phyloP scores from a whole-genome alignment of 2,888 invertebrate genomes.

The Syritta pipiens region DNA sequence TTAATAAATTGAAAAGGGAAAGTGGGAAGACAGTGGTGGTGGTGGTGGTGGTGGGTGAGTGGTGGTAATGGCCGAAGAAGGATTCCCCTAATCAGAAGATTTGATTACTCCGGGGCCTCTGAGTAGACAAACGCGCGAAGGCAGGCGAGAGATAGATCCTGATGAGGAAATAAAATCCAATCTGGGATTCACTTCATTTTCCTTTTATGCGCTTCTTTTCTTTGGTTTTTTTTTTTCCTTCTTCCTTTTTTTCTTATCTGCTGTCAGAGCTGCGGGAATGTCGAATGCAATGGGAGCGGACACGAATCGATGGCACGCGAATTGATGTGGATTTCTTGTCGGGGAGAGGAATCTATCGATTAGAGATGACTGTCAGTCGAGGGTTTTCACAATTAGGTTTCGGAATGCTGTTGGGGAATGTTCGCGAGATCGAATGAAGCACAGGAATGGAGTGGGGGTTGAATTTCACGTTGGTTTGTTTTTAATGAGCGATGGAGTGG shows the following conservation, averaged over 20 bases:
- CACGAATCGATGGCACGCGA: conserved; percentile 30
- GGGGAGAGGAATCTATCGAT: too few species aligned
- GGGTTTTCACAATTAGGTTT: conserved; percentile 6
- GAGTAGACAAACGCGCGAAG: not conserved
- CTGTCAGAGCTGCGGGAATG: not conserved
- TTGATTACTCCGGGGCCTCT: conserved; percentile 14
- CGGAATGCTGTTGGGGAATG: not conserved
- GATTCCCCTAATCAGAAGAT: conserved; percentile 43
- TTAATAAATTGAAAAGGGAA: conserved; percentile 4
- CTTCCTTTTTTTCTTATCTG: too few species aligned
- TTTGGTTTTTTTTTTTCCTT: too few species aligned
- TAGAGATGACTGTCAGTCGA: not conserved
- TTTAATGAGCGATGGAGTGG: too few species aligned
- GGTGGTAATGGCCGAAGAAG: not conserved
- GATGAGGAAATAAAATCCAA: conserved; percentile 58
- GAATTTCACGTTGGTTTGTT: too few species aligned
- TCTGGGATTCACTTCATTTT: conserved; percentile 44
- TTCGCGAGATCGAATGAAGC: not conserved
- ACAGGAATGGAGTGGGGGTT: not conserved
- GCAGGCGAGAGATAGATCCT: conserved; percentile 7
- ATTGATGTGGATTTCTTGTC: conserved; percentile 17
- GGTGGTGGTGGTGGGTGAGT: not conserved
- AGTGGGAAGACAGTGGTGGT: not conserved
- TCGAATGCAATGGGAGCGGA: conserved; percentile 21
- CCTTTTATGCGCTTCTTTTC: conserved; percentile 16